Conservation (phyloP, 2,113 vertebrate species). For the Prinia subflava region DNA sequence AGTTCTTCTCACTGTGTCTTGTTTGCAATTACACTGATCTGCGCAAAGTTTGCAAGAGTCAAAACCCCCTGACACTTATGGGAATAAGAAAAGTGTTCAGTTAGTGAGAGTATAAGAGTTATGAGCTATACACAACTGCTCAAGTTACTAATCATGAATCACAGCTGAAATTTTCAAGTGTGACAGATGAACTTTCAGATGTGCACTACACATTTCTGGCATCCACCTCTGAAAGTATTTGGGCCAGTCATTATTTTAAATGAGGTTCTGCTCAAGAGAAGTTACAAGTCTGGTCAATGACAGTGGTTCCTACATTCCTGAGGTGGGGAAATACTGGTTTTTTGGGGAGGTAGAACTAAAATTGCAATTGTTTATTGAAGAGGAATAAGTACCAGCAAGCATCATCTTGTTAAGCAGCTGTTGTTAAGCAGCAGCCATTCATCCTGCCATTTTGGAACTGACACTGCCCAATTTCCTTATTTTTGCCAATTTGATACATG, state of each 20-base stretch:
- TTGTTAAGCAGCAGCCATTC: not conserved
- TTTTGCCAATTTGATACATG: constrained; percentile 53
- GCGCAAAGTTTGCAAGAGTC: not conserved
- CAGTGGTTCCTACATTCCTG: not conserved
- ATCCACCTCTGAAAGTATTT: not conserved
- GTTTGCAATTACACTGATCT: not conserved
- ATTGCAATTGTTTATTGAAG: not conserved
- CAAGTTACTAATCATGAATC: not conserved
- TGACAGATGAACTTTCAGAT: not conserved
- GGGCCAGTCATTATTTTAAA: not conserved
- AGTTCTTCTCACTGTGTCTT: not conserved
- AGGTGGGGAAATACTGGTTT: not conserved
- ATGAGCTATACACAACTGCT: not conserved
- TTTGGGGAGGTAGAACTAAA: not conserved
- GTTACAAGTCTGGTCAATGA: not conserved
- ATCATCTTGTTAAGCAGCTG: not conserved
- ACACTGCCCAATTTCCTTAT: constrained; percentile 33
- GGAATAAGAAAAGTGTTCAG: not conserved
- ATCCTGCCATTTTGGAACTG: constrained; percentile 47
- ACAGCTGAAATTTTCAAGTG: accelerated
- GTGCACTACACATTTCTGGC: not conserved
- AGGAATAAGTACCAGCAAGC: not conserved
- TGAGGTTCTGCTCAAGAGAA: not conserved
- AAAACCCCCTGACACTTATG: not conserved
- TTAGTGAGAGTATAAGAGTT: not conserved